Percentiles rank a stretch among this genome's conserved stretches.
Evolutionary conservation across 2,797 vertebrate species (phyloP).

Genomic region (Aquila chrysaetos): DNA sequence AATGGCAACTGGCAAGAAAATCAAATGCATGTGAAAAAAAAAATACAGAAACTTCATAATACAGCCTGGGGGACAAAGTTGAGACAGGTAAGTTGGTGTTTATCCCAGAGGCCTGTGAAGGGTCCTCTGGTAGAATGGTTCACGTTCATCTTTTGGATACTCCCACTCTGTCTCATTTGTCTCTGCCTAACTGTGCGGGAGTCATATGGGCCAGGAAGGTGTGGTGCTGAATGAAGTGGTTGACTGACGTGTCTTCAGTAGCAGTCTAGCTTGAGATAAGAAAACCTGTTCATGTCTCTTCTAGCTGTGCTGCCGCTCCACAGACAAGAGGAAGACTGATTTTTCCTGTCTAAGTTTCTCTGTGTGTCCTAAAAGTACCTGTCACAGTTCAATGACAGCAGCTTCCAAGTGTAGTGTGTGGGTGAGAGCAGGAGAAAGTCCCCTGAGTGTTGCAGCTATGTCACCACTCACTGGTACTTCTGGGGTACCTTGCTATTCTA

Average conservation of each 20-base stretch:
- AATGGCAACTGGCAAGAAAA: conserved; percentile 37
- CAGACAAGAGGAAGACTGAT: background rate
- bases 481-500: background rate
- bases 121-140: background rate
- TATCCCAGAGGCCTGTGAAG: background rate
- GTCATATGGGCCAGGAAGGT: background rate
- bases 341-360: background rate
- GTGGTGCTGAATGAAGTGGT: background rate
- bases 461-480: background rate
- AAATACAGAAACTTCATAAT: background rate
- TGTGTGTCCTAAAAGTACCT: background rate
- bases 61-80: background rate
- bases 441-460: background rate
- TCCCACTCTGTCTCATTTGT: background rate
- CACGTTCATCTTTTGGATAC: background rate
- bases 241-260: background rate
- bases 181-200: background rate
- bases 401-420: background rate
- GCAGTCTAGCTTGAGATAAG: background rate
- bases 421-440: background rate
- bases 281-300: background rate
- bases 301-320: background rate
- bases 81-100: background rate
- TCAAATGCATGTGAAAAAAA: background rate
- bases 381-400: background rate